These are phyloP conservation scores for Amphiprion percula DNA, from an alignment of 2,113 vertebrate genomes.

Conservation along the genomic window DNA sequence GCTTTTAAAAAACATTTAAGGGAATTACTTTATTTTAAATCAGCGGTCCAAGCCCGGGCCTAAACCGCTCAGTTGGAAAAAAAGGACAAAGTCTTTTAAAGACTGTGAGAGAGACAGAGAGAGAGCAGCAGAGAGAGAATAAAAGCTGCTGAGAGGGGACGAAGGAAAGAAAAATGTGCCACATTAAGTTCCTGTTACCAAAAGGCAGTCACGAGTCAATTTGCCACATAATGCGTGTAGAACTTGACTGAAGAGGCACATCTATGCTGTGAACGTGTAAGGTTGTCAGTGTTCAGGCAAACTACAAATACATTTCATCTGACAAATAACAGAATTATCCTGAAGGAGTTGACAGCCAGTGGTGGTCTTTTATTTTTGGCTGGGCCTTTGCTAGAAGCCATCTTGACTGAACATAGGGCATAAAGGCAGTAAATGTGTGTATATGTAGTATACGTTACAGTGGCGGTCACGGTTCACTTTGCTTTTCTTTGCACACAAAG, in stretches of 20 bases:
- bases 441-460: background rate
- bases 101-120: conserved; percentile 49
- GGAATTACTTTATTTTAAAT: conserved; percentile 82
- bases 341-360: conserved; percentile 39
- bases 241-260: conserved; percentile 76
- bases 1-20: conserved; percentile 88
- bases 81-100: conserved; percentile 63
- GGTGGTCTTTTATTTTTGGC: conserved; percentile 40
- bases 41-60: conserved; percentile 79
- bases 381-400: conserved; percentile 29
- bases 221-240: conserved; percentile 81
- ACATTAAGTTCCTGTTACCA: conserved; percentile 82
- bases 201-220: conserved; percentile 84
- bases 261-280: conserved; percentile 72
- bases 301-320: conserved; percentile 72
- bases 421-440: conserved; percentile 41
- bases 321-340: conserved; percentile 69
- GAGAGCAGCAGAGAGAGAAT: conserved; percentile 46
- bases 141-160: conserved; percentile 42
- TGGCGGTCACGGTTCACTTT: conserved; percentile 29
- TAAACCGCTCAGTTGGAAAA: conserved; percentile 80
- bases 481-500: conserved; percentile 51
- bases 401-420: conserved; percentile 35
- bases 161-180: conserved; percentile 82
- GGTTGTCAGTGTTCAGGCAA: conserved; percentile 71